Evolutionary conservation across 2,888 invertebrate genomes (phyloP), one percentile per base, ranked within the genome.

Genomic region (Cepaea hortensis): DNA sequence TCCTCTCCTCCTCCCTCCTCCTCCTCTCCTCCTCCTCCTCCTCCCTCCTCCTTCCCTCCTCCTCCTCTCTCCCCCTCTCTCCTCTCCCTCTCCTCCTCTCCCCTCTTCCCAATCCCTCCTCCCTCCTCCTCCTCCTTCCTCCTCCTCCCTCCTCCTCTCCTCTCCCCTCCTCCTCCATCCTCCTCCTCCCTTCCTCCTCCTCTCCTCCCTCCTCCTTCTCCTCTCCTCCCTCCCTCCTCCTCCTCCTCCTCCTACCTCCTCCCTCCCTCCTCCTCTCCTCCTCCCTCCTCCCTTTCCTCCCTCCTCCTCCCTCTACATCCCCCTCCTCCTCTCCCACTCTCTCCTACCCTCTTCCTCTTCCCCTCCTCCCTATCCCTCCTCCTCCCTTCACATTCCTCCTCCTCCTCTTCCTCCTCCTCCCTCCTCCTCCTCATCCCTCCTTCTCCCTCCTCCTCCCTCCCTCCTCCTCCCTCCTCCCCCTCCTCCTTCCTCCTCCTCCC

Each of bases 341-440:
- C 35, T 35, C 35, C 35, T 35, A 35, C 35, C 35, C 35, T 35
- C 35, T 20, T 79, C 55, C 13, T 46, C 11, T 13, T n/a, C 46
- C 48, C 46, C n/a, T 13, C n/a, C 46, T 48, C 46, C 20, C 13
- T 13, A 7, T 20, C 55, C 15, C n/a, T 79, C 35, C 35, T 35
- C 35, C 35, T 35, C 35, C 35, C 35, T 35, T 35, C 35, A 35
- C 35, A 35, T 35, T 50, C n/a, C 55, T 79, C 79, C 46, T 50
- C 50, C 46, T 79, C 79, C 46, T 79, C 48, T 79, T 11, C n/a
- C 55, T 79, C 79, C 46, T 48, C n/a, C n/a, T 48, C 65, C 18
- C 18, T 65, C 65, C 18, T 35, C 35, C 35, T 35, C 35, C 35
- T 35, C 35, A 35, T 35, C 35, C 35, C 35, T 35, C 35, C 35